Evolutionary conservation across 2,888 invertebrate genomes (phyloP).

Genomic region (Lithophane semibrunnea): DNA sequence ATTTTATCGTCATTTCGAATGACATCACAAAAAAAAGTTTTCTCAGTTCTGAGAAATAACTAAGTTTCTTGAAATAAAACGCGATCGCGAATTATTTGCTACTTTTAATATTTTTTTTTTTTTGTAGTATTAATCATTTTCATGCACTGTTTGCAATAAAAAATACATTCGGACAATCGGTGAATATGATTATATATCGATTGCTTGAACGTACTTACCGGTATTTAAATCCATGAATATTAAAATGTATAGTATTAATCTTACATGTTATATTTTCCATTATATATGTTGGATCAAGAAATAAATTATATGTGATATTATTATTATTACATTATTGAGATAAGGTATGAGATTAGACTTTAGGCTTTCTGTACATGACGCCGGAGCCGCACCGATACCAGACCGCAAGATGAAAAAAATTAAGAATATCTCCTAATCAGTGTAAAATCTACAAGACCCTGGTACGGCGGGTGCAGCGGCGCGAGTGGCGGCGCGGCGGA

Average conservation of each 20-base stretch:
- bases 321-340: constrained; percentile 8
- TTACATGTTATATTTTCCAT: constrained; percentile 4
- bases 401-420: no score
- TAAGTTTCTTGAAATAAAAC: constrained; percentile 25
- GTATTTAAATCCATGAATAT: constrained; percentile 16
- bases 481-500: no score
- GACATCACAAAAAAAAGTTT: neutral
- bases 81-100: constrained; percentile 18
- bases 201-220: neutral
- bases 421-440: no score
- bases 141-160: neutral
- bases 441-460: no score
- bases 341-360: neutral
- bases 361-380: no score
- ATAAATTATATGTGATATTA: neutral
- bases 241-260: constrained; percentile 2
- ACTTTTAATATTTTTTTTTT: neutral
- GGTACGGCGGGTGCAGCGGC: no score
- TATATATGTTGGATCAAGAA: neutral
- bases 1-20: neutral
- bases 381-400: no score
- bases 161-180: constrained; percentile 3
- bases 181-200: neutral
- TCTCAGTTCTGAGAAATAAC: no score
- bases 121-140: neutral